phyloP scores from a whole-genome alignment of 2,113 vertebrate genomes.

The Sus scrofa region T2T-Sscrofa CM000830.6:43145001-43145500 shows the following conservation, averaged over 20 bases:
- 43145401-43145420: too few relatives aligned
- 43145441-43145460: background rate
- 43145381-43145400: too few relatives aligned
- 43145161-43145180: background rate
- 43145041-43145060: background rate
- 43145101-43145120: background rate
- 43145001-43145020: background rate
- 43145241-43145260: too few relatives aligned
- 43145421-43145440: background rate
- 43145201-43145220: too few relatives aligned
- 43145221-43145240: too few relatives aligned
- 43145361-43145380: too few relatives aligned
- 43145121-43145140: slow-evolving; percentile 48
- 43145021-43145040: background rate
- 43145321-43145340: too few relatives aligned
- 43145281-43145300: too few relatives aligned
- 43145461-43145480: slow-evolving; percentile 56
- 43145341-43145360: too few relatives aligned
- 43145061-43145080: slow-evolving; percentile 7
- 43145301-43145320: too few relatives aligned
- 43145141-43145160: slow-evolving; percentile 1
- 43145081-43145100: background rate
- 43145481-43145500: background rate
- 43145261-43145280: too few relatives aligned
- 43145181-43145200: background rate